Conservation (phyloP, 2,888 invertebrate genomes). For the Xestia sexstrigata region DNA sequence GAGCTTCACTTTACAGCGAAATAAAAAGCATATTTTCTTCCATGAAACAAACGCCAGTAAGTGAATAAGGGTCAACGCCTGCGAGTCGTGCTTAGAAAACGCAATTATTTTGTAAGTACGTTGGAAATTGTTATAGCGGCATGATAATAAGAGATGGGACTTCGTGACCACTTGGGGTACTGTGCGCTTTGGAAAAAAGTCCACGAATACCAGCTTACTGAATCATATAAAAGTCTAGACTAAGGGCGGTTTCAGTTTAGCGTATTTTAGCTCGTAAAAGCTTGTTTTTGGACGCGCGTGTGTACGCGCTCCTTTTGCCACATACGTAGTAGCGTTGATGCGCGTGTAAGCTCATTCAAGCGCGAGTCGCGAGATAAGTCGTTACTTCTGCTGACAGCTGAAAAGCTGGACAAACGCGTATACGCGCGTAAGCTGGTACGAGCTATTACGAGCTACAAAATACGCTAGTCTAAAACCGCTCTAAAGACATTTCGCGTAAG, state of each 20-base stretch:
- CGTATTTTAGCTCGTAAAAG: not conserved
- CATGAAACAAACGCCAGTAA: constrained; percentile 61
- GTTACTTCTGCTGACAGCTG: not conserved
- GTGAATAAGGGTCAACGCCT: constrained; percentile 84
- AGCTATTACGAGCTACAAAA: no score
- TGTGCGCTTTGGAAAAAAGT: constrained; percentile 61
- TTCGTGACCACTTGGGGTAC: constrained; percentile 79
- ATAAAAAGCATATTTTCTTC: constrained; percentile 39
- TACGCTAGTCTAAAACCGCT: no score
- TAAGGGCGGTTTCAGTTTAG: not conserved
- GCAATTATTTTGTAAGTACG: constrained; percentile 86
- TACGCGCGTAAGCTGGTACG: no score
- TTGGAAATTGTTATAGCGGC: constrained; percentile 85
- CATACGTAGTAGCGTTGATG: not conserved
- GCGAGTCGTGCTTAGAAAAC: constrained; percentile 87
- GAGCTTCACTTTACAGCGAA: not conserved
- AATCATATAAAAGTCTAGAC: constrained; percentile 31
- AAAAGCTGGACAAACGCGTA: no score
- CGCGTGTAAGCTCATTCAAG: not conserved
- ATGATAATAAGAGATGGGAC: constrained; percentile 85
- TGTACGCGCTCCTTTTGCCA: not conserved
- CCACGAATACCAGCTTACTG: constrained; percentile 31
- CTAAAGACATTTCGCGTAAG: no score
- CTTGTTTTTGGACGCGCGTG: not conserved
- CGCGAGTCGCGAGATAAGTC: not conserved